phyloP scores from a whole-genome alignment of 2,113 vertebrate species.

The Pyrgilauda ruficollis region DNA sequence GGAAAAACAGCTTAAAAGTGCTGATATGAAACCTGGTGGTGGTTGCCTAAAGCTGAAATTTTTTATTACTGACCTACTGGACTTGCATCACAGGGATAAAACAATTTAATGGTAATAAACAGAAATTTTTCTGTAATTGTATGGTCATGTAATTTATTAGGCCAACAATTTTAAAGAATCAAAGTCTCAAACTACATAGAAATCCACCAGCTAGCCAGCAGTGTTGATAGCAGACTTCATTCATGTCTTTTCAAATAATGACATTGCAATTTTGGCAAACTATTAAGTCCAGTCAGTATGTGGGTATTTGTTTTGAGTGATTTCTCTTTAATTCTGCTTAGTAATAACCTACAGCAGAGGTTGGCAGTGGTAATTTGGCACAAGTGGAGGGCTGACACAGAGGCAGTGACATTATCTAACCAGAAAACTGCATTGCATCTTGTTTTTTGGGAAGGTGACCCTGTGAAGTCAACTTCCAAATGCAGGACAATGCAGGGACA shows the following conservation, averaged over 20 bases:
- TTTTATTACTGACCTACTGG: background rate
- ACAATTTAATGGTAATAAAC: background rate
- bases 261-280: background rate
- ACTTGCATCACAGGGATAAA: background rate
- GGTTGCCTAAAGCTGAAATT: background rate
- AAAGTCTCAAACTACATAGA: background rate
- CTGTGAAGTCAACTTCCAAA: background rate
- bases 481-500: background rate
- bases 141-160: background rate
- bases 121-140: background rate
- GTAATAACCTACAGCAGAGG: constrained; percentile 8
- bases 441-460: constrained; percentile 19
- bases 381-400: background rate
- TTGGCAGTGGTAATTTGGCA: constrained; percentile 27
- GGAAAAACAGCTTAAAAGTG: background rate
- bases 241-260: background rate
- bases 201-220: background rate
- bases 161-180: background rate
- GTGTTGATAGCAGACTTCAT: background rate
- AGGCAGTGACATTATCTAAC: constrained; percentile 7
- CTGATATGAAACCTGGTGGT: background rate
- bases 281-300: background rate
- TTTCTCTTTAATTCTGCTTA: constrained; percentile 19
- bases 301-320: background rate
- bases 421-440: constrained; percentile 49